A percentile compares a stretch with the other conserved stretches of the same genome.
Conservation (phyloP, 2,888 invertebrate genomes). For the Rugalucina vietnamica region DNA sequence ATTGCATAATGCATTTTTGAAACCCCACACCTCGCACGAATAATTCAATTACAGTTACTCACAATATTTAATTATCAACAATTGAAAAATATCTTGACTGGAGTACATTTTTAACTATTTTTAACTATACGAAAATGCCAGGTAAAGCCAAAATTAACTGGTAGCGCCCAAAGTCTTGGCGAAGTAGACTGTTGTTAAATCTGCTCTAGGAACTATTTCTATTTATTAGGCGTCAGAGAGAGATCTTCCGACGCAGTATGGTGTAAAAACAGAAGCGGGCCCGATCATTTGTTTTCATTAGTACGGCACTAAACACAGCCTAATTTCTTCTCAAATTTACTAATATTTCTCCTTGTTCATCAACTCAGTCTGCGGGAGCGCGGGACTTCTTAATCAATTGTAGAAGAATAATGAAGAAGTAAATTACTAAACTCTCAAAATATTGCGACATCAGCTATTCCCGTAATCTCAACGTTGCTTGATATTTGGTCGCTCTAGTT, state of each 20-base stretch:
- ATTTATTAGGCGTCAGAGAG: not conserved
- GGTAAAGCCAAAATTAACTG: too few species aligned
- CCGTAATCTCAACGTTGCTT: not conserved
- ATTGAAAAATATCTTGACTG: too few species aligned
- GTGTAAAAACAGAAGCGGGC: not conserved
- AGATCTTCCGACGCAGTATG: not conserved
- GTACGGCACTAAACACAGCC: not conserved
- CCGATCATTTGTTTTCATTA: not conserved
- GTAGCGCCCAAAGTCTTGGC: too few species aligned
- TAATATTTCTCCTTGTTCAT: constrained; percentile 4
- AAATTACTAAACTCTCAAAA: constrained; percentile 12
- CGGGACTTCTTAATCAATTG: constrained; percentile 10
- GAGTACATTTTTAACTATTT: too few species aligned
- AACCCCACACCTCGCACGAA: too few species aligned
- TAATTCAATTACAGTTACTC: too few species aligned
- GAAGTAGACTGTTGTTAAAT: too few species aligned
- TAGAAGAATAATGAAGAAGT: not conserved
- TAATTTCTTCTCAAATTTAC: constrained; percentile 13
- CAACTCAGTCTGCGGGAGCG: not conserved
- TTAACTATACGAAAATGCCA: too few species aligned
- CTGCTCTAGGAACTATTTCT: not conserved
- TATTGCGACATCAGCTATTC: not conserved
- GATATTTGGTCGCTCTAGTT: not conserved
- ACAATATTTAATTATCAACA: too few species aligned
- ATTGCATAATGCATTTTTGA: too few species aligned